Conservation (phyloP, 1,140 invertebrate species). For the Planococcus citri region DNA sequence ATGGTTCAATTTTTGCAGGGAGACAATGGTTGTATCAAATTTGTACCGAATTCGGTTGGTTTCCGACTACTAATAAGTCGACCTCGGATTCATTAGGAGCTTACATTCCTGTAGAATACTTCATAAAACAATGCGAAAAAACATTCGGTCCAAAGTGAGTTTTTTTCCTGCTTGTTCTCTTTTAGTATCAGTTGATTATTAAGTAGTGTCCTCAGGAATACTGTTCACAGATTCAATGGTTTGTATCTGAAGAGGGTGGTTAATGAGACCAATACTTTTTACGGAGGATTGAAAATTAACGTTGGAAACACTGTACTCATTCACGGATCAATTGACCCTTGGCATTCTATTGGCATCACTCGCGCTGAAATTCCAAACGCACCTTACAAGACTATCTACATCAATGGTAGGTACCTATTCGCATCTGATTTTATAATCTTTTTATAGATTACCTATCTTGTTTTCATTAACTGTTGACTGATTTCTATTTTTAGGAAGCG, state of each 20-base stretch:
- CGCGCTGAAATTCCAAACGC: constrained; percentile 25
- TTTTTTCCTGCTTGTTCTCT: not conserved
- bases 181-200: not conserved
- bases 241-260: constrained; percentile 48
- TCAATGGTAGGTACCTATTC: not conserved
- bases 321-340: constrained; percentile 84
- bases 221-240: constrained; percentile 40
- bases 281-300: constrained; percentile 60
- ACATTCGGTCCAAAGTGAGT: constrained; percentile 52
- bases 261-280: constrained; percentile 59
- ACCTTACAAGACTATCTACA: constrained; percentile 27
- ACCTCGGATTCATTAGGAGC: constrained; percentile 59
- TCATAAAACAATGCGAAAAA: constrained; percentile 66
- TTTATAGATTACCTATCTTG: not conserved
- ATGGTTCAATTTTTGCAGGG: constrained; percentile 33
- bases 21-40: constrained; percentile 89
- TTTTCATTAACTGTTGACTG: not conserved
- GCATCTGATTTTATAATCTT: not conserved
- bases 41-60: constrained; percentile 90
- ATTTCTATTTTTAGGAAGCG: not conserved
- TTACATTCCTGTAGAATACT: constrained; percentile 65
- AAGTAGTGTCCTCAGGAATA: not conserved
- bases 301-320: constrained; percentile 68
- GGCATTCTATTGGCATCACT: constrained; percentile 74
- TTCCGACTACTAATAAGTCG: constrained; percentile 62